A percentile compares a stretch with the other conserved stretches of the same genome.
phyloP scores from a whole-genome alignment of 2,888 invertebrate genomes.

The Euclidia mi region DNA sequence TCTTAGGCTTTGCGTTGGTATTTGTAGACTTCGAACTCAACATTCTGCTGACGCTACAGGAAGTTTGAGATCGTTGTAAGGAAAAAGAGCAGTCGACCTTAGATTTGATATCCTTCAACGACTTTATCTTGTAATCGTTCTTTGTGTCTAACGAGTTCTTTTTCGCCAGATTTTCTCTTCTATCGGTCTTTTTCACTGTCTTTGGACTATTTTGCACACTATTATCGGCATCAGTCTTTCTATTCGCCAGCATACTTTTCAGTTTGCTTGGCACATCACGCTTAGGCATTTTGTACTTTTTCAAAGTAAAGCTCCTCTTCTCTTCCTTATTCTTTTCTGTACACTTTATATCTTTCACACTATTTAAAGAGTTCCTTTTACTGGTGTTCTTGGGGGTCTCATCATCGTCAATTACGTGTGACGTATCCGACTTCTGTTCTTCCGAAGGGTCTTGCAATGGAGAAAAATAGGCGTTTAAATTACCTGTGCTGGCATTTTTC shows the following conservation, averaged over 20 bases:
- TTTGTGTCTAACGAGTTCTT: slow-evolving; percentile 93
- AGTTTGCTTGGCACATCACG: slow-evolving; percentile 94
- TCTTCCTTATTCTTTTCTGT: slow-evolving; percentile 87
- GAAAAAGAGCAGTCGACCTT: slow-evolving; percentile 92
- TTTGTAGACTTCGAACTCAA: slow-evolving; percentile 83
- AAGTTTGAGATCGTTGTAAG: slow-evolving; percentile 85
- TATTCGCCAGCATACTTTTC: slow-evolving; percentile 92
- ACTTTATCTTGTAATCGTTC: slow-evolving; percentile 92
- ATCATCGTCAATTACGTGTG: slow-evolving; percentile 69
- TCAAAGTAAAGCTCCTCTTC: slow-evolving; percentile 88
- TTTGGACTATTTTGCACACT: slow-evolving; percentile 91
- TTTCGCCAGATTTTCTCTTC: slow-evolving; percentile 92
- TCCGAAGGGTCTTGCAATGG: slow-evolving; percentile 69
- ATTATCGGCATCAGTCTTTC: slow-evolving; percentile 86
- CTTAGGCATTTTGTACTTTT: slow-evolving; percentile 94
- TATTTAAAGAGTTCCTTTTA: slow-evolving; percentile 84
- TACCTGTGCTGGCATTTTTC: slow-evolving; percentile 78
- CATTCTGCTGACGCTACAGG: slow-evolving; percentile 85
- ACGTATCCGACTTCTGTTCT: slow-evolving; percentile 65
- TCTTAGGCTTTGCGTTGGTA: slow-evolving; percentile 84
- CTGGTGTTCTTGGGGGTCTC: slow-evolving; percentile 80
- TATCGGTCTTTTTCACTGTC: slow-evolving; percentile 90
- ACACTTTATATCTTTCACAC: slow-evolving; percentile 76
- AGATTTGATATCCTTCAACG: slow-evolving; percentile 96
- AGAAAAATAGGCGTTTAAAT: slow-evolving; percentile 72